Evolutionary conservation across 2,888 invertebrate genomes (phyloP), one percentile per base, ranked within the genome.

Genomic region (Oscheius sp.): DNA sequence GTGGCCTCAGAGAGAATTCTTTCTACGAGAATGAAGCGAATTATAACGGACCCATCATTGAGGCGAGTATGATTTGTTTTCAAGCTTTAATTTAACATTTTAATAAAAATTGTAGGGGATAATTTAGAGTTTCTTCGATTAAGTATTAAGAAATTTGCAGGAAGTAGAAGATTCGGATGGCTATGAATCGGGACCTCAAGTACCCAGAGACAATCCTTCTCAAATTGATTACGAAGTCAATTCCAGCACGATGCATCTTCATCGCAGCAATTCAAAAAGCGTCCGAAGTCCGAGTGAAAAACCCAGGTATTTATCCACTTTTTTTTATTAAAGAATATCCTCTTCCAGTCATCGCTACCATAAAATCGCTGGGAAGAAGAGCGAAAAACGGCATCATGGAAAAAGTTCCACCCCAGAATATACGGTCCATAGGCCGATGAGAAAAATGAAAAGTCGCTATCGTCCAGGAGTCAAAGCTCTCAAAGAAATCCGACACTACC

Each of bases 401-500:
- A n/a, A n/a, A n/a, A n/a, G n/a, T n/a, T n/a, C n/a, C n/a, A n/a
- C n/a, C n/a, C n/a, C n/a, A 23, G 27, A 25, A n/a, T n/a, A n/a
- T n/a, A 34, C 25, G 23, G 6, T 8, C 3, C 34, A 57, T 20
- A 52, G 31, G 37, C 61, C 34, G 23, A 66, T n/a, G n/a, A n/a
- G n/a, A n/a, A n/a, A n/a, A n/a, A n/a, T n/a, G n/a, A n/a, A n/a
- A n/a, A n/a, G n/a, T n/a, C n/a, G 65, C 6, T 71, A 64, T 27
- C 55, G 72, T 8, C 76, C 76, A 0, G 74, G 74, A 25, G 64
- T 68, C 42, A 71, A 69, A 48, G 74, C 74, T 15, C 57, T 76
- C n/a, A 31, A 37, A 2, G 76, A 76, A 57, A 76, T 76, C 31
- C 39, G 76, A 3, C 33, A 72, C 4, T 73, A 73, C 55, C 76